Conservation (phyloP, 2,113 vertebrate species). For the Petroica traversi region DNA sequence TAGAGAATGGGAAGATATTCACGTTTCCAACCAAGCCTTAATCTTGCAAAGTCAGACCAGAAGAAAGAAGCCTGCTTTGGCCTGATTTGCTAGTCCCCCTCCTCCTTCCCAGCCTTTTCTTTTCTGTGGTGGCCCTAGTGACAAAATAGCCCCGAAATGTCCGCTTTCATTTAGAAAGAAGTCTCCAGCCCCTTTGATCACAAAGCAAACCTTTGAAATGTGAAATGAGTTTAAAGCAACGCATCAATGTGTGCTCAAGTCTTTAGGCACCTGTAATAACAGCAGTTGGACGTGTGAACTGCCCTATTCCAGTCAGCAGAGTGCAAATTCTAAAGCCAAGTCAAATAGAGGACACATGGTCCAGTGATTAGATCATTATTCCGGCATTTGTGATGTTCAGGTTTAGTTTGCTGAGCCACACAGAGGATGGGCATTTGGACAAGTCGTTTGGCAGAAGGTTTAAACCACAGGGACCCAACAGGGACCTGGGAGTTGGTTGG, state of each 20-base stretch:
- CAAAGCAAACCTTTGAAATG: constrained; percentile 61
- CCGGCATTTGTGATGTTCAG: constrained; percentile 18
- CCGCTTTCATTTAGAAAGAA: constrained; percentile 23
- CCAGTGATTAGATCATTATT: constrained; percentile 32
- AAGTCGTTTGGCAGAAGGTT: background rate
- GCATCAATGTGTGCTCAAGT: constrained; percentile 35
- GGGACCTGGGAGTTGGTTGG: background rate
- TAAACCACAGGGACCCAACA: background rate
- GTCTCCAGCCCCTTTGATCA: constrained; percentile 28
- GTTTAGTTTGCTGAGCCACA: constrained; percentile 12
- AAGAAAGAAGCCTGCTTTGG: background rate
- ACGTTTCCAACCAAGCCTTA: background rate
- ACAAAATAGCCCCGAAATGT: background rate
- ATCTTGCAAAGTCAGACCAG: background rate
- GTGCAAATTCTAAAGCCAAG: constrained; percentile 32
- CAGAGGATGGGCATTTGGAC: background rate
- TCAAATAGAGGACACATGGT: constrained; percentile 47
- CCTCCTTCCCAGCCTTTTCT: background rate
- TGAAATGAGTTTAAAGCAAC: constrained; percentile 30
- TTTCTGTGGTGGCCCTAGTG: background rate
- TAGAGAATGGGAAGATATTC: background rate
- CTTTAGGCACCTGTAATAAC: constrained; percentile 63
- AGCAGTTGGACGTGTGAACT: constrained; percentile 11
- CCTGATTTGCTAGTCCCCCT: background rate
- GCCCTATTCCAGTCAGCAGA: background rate